Evolutionary conservation across 2,113 vertebrate species (phyloP), one percentile per base, ranked within the genome.

Genomic region (Arenaria interpres): DNA sequence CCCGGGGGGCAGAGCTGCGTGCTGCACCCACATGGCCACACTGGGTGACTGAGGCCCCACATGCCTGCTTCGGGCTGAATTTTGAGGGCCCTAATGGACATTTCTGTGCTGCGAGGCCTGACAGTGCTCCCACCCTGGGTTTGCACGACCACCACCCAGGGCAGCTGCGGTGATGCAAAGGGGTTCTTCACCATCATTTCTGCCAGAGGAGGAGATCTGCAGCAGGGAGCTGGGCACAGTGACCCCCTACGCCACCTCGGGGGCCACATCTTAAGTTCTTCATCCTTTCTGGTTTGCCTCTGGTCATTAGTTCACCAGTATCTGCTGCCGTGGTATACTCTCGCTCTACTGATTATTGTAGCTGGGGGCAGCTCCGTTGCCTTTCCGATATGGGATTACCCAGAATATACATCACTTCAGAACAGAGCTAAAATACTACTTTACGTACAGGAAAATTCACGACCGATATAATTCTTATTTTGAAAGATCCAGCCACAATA

Each of bases 1-100:
- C 51, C 7, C 1, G 4, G 32, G 53, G 3, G 4, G 53, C 64
- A 78, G 1, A 67, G 43, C 43, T 39, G n/a, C 0, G 1, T 62
- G 56, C 60, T 90, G 66, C 69, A 59, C 18, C 30, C 57, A 41
- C n/a, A 4, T 33, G 75, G 53, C 18, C 57, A 63, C 25, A 3
- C 13, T 9, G 51, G n/a, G 60, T 1, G 21, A 46, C 37, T 1
- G 2, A 35, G 30, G 23, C 30, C 14, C 15, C 35, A 10, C 7
- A 3, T 14, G 12, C 33, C 39, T 22, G 76, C 37, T 73, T 54
- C 45, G 46, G 64, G 69, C 24, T 69, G 82, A 54, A 41, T 51
- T 81, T 25, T 66, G 54, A 88, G 39, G 22, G 54, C n/a, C 9
- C 25, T 66, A 25, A 32, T 0, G 7, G 32, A n/a, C 45, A 25